These are phyloP conservation scores for Blomia tropicalis DNA, from an alignment of 2,888 invertebrate species.

Conservation along the genomic window DNA sequence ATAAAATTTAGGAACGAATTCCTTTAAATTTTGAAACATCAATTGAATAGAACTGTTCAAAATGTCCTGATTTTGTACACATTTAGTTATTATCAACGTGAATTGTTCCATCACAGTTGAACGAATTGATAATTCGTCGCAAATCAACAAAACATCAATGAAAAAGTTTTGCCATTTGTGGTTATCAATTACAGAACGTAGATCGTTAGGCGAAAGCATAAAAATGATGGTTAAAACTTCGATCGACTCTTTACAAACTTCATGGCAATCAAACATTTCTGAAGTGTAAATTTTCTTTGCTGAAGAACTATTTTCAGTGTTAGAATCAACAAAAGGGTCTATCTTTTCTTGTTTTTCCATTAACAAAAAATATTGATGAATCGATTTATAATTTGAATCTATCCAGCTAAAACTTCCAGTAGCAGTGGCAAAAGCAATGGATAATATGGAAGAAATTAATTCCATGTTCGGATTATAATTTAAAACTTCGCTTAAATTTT, in stretches of 20 bases:
- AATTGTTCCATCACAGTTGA: constrained; percentile 67
- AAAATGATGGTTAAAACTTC: constrained; percentile 78
- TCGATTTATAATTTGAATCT: background rate
- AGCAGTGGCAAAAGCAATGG: constrained; percentile 61
- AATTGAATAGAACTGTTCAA: constrained; percentile 50
- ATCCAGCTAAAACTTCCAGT: constrained; percentile 43
- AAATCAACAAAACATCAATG: constrained; percentile 68
- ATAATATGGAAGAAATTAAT: constrained; percentile 55
- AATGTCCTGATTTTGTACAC: constrained; percentile 47
- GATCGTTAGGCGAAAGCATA: constrained; percentile 67
- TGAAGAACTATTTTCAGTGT: background rate
- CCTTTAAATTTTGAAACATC: constrained; percentile 16
- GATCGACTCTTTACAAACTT: constrained; percentile 64
- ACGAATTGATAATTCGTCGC: constrained; percentile 50
- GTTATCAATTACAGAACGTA: constrained; percentile 64
- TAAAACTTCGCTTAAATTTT: background rate
- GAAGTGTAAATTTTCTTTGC: background rate
- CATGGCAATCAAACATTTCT: constrained; percentile 16
- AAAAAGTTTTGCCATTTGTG: constrained; percentile 73
- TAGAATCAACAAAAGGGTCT: background rate
- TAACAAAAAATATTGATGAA: constrained; percentile 17
- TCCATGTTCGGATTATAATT: background rate
- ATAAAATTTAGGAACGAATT: constrained; percentile 31
- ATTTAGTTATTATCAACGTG: constrained; percentile 63
- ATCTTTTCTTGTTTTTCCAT: no score